Conservation (phyloP, 2,888 invertebrate genomes). For the Chrysodeixis includens region DNA sequence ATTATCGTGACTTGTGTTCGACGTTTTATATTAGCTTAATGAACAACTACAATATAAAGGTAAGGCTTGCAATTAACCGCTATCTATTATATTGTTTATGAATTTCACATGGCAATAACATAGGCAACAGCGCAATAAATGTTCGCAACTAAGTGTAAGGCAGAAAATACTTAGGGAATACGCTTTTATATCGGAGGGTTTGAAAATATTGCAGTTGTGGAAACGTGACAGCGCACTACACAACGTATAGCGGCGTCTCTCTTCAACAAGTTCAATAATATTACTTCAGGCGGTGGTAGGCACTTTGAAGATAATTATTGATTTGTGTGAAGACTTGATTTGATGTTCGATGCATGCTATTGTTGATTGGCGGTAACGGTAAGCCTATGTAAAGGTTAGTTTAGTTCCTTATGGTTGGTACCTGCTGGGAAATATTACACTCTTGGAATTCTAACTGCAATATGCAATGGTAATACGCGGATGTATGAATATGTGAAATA, state of each 20-base stretch:
- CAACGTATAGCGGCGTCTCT: too few relatives aligned
- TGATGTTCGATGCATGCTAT: neutral
- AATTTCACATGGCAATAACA: conserved; percentile 24
- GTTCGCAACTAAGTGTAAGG: conserved; percentile 20
- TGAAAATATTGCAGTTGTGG: too few relatives aligned
- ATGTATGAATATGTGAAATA: too few relatives aligned
- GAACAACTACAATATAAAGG: conserved; percentile 25
- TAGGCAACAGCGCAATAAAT: conserved; percentile 21
- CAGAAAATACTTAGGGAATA: neutral
- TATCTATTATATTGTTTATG: conserved; percentile 11
- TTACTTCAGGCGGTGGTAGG: too few relatives aligned
- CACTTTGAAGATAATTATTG: conserved; percentile 6
- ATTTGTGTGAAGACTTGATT: neutral
- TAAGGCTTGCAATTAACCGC: conserved; percentile 10
- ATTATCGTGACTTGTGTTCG: too few relatives aligned
- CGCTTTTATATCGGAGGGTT: too few relatives aligned
- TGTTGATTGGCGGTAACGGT: neutral
- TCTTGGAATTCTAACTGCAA: neutral
- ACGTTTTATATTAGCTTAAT: conserved; percentile 16
- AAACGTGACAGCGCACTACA: too few relatives aligned
- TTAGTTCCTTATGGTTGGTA: neutral
- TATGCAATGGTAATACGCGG: too few relatives aligned
- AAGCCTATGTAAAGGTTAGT: neutral
- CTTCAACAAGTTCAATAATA: too few relatives aligned
- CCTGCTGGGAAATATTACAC: neutral